phyloP scores from a whole-genome alignment of 2,113 vertebrate genomes.

The Xenus cinereus region DNA sequence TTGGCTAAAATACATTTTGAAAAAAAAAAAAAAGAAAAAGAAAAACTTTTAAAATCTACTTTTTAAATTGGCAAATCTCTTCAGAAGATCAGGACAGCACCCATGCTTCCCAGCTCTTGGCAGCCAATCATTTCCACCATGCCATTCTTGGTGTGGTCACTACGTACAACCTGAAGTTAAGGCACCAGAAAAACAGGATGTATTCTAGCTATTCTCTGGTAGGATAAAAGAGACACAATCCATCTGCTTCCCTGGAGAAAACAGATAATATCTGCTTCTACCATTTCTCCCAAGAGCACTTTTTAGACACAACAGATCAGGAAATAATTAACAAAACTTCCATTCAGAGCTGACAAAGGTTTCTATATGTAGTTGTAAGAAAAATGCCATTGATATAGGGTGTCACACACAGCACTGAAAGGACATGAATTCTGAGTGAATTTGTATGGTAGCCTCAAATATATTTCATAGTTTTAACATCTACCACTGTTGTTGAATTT shows the following conservation, averaged over 20 bases:
- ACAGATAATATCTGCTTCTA: background rate
- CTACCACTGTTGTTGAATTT: background rate
- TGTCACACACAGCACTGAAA: background rate
- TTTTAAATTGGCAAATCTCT: rapidly evolving
- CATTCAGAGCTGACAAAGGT: background rate
- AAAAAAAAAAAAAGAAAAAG: rapidly evolving
- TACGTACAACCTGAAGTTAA: background rate
- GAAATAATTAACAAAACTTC: background rate
- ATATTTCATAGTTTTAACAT: background rate
- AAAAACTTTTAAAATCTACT: background rate
- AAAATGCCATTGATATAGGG: background rate
- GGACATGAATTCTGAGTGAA: background rate
- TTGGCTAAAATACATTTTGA: background rate
- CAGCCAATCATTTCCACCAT: background rate
- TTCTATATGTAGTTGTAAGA: background rate
- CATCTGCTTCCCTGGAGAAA: background rate
- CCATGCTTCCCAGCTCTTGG: background rate
- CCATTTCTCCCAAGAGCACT: background rate
- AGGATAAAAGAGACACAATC: background rate
- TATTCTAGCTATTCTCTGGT: background rate
- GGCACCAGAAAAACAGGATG: background rate
- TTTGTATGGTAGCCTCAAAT: background rate
- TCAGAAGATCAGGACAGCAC: background rate
- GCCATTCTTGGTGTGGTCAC: background rate
- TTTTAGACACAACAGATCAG: background rate